Evolutionary conservation across 2,113 vertebrate species (phyloP).

Genomic region (Pollimyrus isidori): DNA sequence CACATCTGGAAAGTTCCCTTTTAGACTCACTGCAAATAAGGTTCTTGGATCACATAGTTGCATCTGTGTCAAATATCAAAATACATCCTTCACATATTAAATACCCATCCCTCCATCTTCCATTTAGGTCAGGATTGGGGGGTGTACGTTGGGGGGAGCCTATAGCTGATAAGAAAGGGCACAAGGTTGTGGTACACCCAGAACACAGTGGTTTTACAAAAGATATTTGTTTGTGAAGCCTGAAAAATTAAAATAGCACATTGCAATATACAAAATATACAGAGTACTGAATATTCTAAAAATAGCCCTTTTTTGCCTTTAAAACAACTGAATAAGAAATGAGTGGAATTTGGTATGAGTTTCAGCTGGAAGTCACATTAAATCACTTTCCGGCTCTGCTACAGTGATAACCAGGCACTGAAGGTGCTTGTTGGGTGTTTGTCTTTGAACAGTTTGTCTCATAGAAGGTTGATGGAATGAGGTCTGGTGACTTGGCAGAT

Average conservation of each 20-base stretch:
- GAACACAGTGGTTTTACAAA: not conserved
- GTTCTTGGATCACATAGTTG: slow-evolving; percentile 46
- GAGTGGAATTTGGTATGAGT: not conserved
- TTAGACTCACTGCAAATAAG: not conserved
- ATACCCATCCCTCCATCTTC: not conserved
- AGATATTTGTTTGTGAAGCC: not conserved
- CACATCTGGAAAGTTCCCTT: not conserved
- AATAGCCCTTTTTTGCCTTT: not conserved
- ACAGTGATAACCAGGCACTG: not conserved
- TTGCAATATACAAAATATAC: not conserved
- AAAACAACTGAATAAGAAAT: not conserved
- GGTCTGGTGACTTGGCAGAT: not conserved
- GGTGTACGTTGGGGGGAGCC: slow-evolving; percentile 43
- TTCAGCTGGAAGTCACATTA: not conserved
- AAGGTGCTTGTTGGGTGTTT: not conserved
- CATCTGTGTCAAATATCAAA: not conserved
- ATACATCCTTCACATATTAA: not conserved
- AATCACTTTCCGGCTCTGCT: not conserved
- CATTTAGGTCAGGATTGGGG: not conserved
- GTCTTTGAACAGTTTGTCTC: not conserved
- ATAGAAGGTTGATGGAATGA: not conserved
- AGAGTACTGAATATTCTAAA: not conserved
- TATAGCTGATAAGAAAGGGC: not conserved
- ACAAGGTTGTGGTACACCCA: not conserved
- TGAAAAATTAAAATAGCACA: not conserved